Conservation (phyloP, 2,888 invertebrate species). For the Elegia similella region DNA sequence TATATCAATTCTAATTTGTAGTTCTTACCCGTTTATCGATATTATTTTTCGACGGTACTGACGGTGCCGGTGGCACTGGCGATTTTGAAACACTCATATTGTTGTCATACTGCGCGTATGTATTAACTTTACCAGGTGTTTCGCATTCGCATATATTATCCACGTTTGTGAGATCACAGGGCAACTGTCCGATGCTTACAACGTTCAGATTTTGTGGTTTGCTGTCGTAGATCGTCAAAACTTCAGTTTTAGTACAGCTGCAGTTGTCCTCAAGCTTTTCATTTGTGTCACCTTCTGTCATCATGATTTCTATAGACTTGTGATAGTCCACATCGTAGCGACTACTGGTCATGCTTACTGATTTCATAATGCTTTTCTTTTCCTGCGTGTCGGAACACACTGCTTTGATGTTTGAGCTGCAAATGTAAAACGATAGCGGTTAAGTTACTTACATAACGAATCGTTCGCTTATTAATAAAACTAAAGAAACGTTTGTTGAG, state of each 20-base stretch:
- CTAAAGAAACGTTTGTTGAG: no score
- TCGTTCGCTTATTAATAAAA: no score
- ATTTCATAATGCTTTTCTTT: constrained; percentile 1
- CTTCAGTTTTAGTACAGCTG: constrained; percentile 3
- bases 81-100: not conserved
- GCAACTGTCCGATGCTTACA: not conserved
- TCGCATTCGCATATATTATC: not conserved
- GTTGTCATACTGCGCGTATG: not conserved
- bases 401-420: not conserved
- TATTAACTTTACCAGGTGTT: not conserved
- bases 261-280: not conserved
- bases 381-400: not conserved
- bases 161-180: not conserved
- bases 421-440: not conserved
- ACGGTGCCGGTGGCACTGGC: no score
- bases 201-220: not conserved
- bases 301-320: constrained; percentile 2
- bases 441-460: no score
- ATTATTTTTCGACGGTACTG: no score
- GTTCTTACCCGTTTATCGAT: no score
- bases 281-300: not conserved
- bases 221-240: constrained; percentile 2
- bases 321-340: constrained; percentile 4
- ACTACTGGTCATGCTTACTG: not conserved
- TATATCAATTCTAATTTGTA: no score